Evolutionary conservation across 2,888 invertebrate species (phyloP).

Genomic region (Drosophila neotestacea): DNA sequence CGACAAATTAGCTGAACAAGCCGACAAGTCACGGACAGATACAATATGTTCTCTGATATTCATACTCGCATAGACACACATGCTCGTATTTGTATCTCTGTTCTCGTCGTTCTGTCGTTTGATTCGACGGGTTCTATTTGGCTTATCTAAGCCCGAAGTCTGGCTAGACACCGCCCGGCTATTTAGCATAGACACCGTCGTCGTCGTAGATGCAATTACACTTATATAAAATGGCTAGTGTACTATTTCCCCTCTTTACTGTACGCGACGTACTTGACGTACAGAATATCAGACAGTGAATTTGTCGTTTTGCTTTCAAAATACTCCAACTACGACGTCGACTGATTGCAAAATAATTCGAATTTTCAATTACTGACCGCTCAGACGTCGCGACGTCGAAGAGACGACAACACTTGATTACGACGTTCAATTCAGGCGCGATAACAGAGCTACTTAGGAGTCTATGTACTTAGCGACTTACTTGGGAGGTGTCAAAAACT

Average conservation of each 20-base stretch:
- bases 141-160: slow-evolving; percentile 51
- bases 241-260: slow-evolving; percentile 13
- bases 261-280: not conserved
- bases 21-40: slow-evolving; percentile 69
- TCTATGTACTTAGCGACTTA: not conserved
- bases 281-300: slow-evolving; percentile 15
- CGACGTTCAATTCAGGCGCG: slow-evolving; percentile 44
- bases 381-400: slow-evolving; percentile 78
- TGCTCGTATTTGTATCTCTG: slow-evolving; percentile 21
- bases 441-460: slow-evolving; percentile 17
- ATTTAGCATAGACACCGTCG: slow-evolving; percentile 69
- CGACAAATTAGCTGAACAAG: slow-evolving; percentile 77
- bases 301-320: slow-evolving; percentile 28
- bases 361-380: slow-evolving; percentile 72
- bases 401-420: slow-evolving; percentile 54
- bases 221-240: slow-evolving; percentile 64
- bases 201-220: slow-evolving; percentile 49
- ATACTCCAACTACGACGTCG: slow-evolving; percentile 23
- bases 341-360: slow-evolving; percentile 77
- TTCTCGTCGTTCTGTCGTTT: not conserved
- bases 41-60: slow-evolving; percentile 34
- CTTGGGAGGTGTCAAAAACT: not conserved
- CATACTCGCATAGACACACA: not conserved
- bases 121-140: slow-evolving; percentile 23
- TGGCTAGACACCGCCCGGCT: slow-evolving; percentile 65